Evolutionary conservation across 2,797 vertebrate genomes (phyloP), one percentile per base, ranked within the genome.

Genomic region (Acrossocheilus fasciatus): DNA sequence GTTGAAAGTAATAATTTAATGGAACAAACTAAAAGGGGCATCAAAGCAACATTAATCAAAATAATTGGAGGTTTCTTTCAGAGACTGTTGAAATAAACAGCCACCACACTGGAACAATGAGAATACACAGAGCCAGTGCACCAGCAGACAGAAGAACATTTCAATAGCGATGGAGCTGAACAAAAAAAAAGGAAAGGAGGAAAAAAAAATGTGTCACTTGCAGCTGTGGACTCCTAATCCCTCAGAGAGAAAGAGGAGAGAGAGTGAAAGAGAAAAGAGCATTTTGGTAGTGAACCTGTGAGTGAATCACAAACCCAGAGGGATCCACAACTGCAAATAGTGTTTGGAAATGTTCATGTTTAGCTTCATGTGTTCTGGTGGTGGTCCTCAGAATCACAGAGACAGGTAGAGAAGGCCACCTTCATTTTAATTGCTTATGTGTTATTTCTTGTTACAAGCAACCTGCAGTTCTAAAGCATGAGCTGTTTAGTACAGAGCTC

Each of bases 401-500:
- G 52, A 66, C 75, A 41, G 39, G 72, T 66, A 15, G 23, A 88
- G 45, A 69, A 72, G 15, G 20, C 64, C 39, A 1, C 6, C n/a
- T 57, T 39, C 39, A 78, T 76, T 73, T 73, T 47, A 85, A 84
- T 72, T 84, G 86, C 77, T 52, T 59, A 70, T 43, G 17, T 54
- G 70, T 54, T 82, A 74, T 80, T 85, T 86, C 64, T 78, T 41
- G 34, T 70, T 84, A n/a, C 18, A 77, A 50, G n/a, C 23, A 20
- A 47, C 62, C 47, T 68, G 64, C 39, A 96, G 95, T 94, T 94
- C 95, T 94, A 95, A 96, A 96, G 81, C 95, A 95, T 50, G 20
- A 77, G 43, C 57, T 3, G 95, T 96, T 94, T 92, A 88, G 92
- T 94, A 96, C 95, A 95, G 95, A 93, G 95, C 95, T 96, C 95